phyloP scores from a whole-genome alignment of 1,140 invertebrate genomes.

The Listronotus bonariensis region DNA sequence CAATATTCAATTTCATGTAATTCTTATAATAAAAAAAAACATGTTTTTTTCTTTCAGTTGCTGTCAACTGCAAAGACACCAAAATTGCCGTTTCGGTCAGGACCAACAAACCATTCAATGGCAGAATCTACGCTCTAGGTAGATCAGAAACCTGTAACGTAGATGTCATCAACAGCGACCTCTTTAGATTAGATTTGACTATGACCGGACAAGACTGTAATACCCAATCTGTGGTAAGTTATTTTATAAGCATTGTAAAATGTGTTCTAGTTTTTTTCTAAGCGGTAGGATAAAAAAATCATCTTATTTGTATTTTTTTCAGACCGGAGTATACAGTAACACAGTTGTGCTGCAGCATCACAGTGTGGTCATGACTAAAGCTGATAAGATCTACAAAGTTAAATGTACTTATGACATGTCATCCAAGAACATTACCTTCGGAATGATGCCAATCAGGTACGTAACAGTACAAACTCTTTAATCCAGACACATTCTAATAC shows the following conservation, averaged over 20 bases:
- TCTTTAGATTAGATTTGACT: constrained; percentile 88
- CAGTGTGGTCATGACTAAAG: constrained; percentile 95
- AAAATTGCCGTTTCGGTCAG: constrained; percentile 89
- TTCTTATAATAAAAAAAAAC: no score
- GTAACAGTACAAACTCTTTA: no score
- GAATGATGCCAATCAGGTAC: constrained; percentile 93
- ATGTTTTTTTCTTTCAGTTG: constrained; percentile 66
- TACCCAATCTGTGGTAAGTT: constrained; percentile 85
- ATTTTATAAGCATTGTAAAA: neutral
- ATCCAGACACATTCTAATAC: no score
- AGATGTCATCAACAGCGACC: constrained; percentile 88
- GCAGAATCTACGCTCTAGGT: constrained; percentile 90
- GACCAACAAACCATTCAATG: constrained; percentile 93
- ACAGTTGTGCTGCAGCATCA: constrained; percentile 94
- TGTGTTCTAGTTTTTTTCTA: constrained; percentile 12
- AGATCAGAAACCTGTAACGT: constrained; percentile 94
- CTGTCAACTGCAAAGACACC: constrained; percentile 93
- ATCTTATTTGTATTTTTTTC: constrained; percentile 42
- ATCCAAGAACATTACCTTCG: constrained; percentile 94
- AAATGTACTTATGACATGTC: constrained; percentile 97
- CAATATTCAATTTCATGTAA: no score
- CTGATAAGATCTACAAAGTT: constrained; percentile 95
- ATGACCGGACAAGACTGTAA: constrained; percentile 94
- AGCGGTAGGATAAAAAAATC: constrained; percentile 4
- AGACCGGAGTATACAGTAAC: constrained; percentile 93